Evolutionary conservation across 2,113 vertebrate genomes (phyloP).

Genomic region (Aix galericulata): DNA sequence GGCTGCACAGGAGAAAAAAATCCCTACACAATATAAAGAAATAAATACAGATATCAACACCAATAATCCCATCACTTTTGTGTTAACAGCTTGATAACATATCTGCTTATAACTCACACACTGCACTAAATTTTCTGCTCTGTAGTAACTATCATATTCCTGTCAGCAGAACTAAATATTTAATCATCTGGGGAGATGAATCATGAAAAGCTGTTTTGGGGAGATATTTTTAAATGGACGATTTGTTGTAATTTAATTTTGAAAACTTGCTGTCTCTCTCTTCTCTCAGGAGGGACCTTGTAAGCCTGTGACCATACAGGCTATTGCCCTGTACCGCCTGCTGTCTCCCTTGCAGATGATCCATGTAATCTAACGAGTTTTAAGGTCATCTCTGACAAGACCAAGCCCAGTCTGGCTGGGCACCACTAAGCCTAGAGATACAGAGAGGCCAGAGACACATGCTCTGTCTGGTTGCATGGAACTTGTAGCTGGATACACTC

Average conservation of each 20-base stretch:
- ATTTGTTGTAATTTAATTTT: constrained; percentile 45
- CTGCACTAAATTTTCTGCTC: constrained; percentile 38
- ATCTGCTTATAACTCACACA: constrained; percentile 46
- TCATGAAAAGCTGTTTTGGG: constrained; percentile 40
- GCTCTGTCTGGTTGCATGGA: not conserved
- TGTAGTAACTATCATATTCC: constrained; percentile 26
- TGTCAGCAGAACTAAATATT: constrained; percentile 58
- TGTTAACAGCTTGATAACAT: constrained; percentile 51
- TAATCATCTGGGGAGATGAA: constrained; percentile 50
- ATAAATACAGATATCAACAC: constrained; percentile 51
- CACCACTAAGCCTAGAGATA: not conserved
- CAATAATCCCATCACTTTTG: constrained; percentile 41
- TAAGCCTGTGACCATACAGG: not conserved
- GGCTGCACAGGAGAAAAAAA: not conserved
- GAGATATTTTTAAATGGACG: constrained; percentile 25
- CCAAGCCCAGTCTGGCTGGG: not conserved
- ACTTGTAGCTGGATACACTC: not conserved
- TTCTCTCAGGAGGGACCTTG: not conserved
- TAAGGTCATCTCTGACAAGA: not conserved
- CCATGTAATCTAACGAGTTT: rapidly evolving
- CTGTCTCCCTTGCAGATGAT: not conserved
- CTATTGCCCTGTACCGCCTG: not conserved
- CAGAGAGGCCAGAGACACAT: not conserved
- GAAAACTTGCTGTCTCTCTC: not conserved
- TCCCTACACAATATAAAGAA: not conserved